Base-by-base conservation (phyloP, 2,113 vertebrate genomes). In the Henicopernis longicauda region DNA sequence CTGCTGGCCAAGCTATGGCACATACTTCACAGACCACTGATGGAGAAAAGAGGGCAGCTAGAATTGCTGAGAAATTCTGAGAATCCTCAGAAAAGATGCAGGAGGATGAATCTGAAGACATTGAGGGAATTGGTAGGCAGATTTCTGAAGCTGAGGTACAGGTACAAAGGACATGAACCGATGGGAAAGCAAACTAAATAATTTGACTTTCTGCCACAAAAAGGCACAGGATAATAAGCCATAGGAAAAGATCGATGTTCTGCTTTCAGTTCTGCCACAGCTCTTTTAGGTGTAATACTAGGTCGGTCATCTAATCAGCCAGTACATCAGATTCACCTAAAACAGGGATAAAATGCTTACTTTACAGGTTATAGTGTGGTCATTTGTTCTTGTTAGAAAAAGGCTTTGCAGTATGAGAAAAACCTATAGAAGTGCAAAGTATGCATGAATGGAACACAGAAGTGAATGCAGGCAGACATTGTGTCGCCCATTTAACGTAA, bases 21-120 rank as follows among this genome's bases (percentile, higher is more conserved):
- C 0, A 0, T 18, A 23, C 8, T 8, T 88, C 57, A 49, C 29
- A 92, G 57, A 42, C 10, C 16, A 79, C 0, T 0, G 0, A 63
- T 5, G 11, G 65, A 67, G 15, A n/a, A n/a, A 80, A 83, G 9
- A 42, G 4, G 4, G 22, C 16, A 78, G 14, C 3, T 69, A 45
- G 19, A 72, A 86, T 29, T 81, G 50, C 36, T 84, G 4, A 58
- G 31, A 52, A 86, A 40, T 86, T 74, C 69, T 66, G 55, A 84
- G 18, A 72, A 25, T 57, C 69, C 34, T 49, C n/a, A 55, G 57
- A 69, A 81, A 78, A 91, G 0, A 34, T n/a, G 23, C 12, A 45
- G 70, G 32, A 62, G 14, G 8, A 50, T 79, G 29, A 8, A 76
- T 44, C 29, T 82, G 42, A 82, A 85, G 47, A 18, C 62, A 63